A percentile compares a stretch with the other conserved stretches of the same genome.
Conservation (phyloP, 2,888 invertebrate species). For the Dione juno region DNA sequence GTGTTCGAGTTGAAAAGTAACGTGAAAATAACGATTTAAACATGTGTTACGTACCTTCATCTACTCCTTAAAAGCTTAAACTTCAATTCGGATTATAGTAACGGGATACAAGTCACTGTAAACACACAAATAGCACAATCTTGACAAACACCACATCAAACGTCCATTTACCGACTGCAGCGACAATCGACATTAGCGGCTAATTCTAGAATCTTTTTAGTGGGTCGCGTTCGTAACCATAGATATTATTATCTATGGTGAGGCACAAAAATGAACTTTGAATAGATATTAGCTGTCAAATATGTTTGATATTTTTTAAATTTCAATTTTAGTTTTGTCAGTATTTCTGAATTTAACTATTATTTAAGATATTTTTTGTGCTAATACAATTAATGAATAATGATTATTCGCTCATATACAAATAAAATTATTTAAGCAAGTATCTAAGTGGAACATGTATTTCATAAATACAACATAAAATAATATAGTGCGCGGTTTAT, state of each 20-base stretch:
- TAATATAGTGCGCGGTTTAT: too few relatives aligned
- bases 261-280: background rate
- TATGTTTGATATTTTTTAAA: background rate
- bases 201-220: slow-evolving; percentile 67
- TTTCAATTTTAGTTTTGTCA: too few relatives aligned
- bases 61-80: slow-evolving; percentile 84
- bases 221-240: slow-evolving; percentile 48
- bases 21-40: slow-evolving; percentile 51
- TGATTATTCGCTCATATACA: too few relatives aligned
- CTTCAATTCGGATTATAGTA: slow-evolving; percentile 77
- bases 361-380: too few relatives aligned
- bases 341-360: too few relatives aligned
- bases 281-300: slow-evolving; percentile 2
- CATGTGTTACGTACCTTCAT: slow-evolving; percentile 82
- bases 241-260: slow-evolving; percentile 6
- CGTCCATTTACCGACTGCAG: slow-evolving; percentile 87
- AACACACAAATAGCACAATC: slow-evolving; percentile 85
- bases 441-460: too few relatives aligned
- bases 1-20: slow-evolving; percentile 46
- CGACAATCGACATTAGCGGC: slow-evolving; percentile 73
- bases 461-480: too few relatives aligned
- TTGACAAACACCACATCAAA: slow-evolving; percentile 86
- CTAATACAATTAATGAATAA: too few relatives aligned
- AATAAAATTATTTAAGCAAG: too few relatives aligned
- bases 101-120: slow-evolving; percentile 82